Percentiles rank a stretch among this genome's conserved stretches.
Evolutionary conservation across 64 coral and sea anemone species (phyloP).

Genomic region (Exaiptasia diaphana): DNA sequence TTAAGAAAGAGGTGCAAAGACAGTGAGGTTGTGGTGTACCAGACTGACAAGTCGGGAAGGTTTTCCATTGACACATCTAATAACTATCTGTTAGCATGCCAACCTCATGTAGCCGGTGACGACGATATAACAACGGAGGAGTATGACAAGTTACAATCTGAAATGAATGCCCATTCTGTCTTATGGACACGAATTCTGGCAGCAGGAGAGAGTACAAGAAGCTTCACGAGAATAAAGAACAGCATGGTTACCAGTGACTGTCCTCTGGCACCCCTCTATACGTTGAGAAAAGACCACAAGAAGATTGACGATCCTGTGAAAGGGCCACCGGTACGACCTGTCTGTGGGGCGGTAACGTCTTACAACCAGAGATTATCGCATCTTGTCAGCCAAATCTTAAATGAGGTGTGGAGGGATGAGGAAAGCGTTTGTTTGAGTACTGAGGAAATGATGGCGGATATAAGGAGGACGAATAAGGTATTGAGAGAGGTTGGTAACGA

Average conservation of each 20-base stretch:
- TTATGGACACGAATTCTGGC: background rate
- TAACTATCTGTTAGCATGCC: background rate
- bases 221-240: background rate
- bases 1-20: background rate
- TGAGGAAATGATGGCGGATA: background rate
- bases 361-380: conserved; percentile 15
- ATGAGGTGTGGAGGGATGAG: background rate
- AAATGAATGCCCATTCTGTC: background rate
- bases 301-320: background rate
- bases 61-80: background rate
- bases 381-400: background rate
- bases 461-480: background rate
- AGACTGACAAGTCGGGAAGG: conserved; percentile 1
- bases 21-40: background rate
- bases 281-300: conserved; percentile 7
- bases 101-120: background rate
- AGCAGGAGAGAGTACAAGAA: background rate
- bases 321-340: background rate
- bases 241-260: background rate
- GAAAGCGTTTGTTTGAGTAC: conserved; percentile 27
- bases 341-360: background rate
- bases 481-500: background rate
- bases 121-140: background rate
- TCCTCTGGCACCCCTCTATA: background rate
- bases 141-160: background rate